A percentile compares a stretch with the other conserved stretches of the same genome.
Evolutionary conservation across 2,797 vertebrate species (phyloP).

Genomic region (Brachyrhaphis roseni): DNA sequence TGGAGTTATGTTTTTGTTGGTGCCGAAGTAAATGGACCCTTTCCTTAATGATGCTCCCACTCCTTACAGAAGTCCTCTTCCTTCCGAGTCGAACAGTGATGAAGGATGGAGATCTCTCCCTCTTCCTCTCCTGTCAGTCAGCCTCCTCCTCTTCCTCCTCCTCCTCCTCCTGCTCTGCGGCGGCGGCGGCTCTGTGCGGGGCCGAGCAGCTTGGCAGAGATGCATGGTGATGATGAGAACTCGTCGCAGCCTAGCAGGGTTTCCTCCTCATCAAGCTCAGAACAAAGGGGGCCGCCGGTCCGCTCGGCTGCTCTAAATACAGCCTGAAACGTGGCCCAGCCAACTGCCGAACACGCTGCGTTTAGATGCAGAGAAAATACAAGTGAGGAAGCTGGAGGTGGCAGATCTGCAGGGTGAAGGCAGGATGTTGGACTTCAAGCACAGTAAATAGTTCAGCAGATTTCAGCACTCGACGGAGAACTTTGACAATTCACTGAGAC

Average conservation of each 20-base stretch:
- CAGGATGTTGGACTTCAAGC: constrained; percentile 11
- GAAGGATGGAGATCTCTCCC: constrained; percentile 53
- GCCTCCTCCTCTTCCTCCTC: constrained; percentile 17
- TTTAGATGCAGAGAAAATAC: constrained; percentile 38
- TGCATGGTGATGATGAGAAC: constrained; percentile 72
- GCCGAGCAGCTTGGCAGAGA: constrained; percentile 72
- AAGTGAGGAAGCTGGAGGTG: constrained; percentile 25
- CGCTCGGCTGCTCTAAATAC: constrained; percentile 70
- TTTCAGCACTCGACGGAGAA: not conserved
- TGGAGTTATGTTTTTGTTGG: constrained; percentile 9
- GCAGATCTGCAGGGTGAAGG: constrained; percentile 16
- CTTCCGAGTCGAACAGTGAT: constrained; percentile 34
- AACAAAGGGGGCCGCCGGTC: constrained; percentile 65
- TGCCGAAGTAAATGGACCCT: constrained; percentile 30
- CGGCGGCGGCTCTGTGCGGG: constrained; percentile 30
- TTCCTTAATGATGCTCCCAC: constrained; percentile 26
- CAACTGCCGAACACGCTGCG: constrained; percentile 50
- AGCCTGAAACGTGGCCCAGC: constrained; percentile 58
- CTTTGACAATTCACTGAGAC: constrained; percentile 1
- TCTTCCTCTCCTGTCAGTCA: constrained; percentile 75
- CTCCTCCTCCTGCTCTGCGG: not conserved
- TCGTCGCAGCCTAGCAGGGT: constrained; percentile 71
- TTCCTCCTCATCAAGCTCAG: constrained; percentile 74
- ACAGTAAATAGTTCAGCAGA: constrained; percentile 17
- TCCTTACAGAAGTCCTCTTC: constrained; percentile 43